phyloP scores from a whole-genome alignment of 2,888 invertebrate genomes.

The Agrypnus murinus region DNA sequence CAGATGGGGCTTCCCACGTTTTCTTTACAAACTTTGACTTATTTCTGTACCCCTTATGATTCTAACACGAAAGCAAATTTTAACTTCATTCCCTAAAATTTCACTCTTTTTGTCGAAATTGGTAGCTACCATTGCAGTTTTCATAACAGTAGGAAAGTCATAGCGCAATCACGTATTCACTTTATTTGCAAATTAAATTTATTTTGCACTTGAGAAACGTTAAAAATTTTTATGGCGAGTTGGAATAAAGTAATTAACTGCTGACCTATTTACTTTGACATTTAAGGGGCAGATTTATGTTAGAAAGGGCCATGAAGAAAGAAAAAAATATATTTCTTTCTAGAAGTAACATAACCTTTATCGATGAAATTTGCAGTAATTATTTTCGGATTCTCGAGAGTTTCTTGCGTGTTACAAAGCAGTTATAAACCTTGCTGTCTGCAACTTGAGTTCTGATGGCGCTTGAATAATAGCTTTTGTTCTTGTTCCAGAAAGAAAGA shows the following conservation, averaged over 20 bases:
- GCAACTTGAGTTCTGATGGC: constrained; percentile 53
- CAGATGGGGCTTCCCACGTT: constrained; percentile 38
- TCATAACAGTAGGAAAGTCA: too few relatives aligned
- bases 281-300: constrained; percentile 21
- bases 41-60: constrained; percentile 24
- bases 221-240: constrained; percentile 17
- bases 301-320: background rate
- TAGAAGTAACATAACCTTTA: constrained; percentile 27
- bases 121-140: background rate
- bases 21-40: constrained; percentile 26
- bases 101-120: constrained; percentile 2
- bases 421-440: constrained; percentile 54
- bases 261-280: constrained; percentile 28
- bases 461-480: constrained; percentile 59
- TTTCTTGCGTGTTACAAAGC: constrained; percentile 55
- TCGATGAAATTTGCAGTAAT: constrained; percentile 45
- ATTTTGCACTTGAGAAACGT: background rate
- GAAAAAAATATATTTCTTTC: constrained; percentile 12
- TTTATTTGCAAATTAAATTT: constrained; percentile 6
- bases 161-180: too few relatives aligned
- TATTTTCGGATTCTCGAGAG: constrained; percentile 49
- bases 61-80: constrained; percentile 25
- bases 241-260: constrained; percentile 26
- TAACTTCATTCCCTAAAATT: constrained; percentile 5
- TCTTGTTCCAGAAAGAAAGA: constrained; percentile 52